phyloP scores from a whole-genome alignment of 1,140 invertebrate genomes.

The Piezodorus guildinii region DNA sequence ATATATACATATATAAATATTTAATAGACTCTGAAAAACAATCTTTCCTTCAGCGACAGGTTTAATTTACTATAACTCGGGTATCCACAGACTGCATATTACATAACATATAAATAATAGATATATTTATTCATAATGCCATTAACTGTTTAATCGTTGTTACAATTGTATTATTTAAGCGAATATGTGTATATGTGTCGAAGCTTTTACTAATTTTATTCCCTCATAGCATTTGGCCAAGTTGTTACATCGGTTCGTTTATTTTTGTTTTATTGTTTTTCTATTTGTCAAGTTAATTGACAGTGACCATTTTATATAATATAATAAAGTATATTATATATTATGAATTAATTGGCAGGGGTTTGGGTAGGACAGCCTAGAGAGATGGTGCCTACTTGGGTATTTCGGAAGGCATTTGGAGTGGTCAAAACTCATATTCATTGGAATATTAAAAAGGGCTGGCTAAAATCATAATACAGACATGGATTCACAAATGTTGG shows the following conservation, averaged over 20 bases:
- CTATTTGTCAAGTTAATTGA: slow-evolving; percentile 4
- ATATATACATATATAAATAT: too few species aligned
- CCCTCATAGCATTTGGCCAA: slow-evolving; percentile 8
- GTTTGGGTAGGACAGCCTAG: slow-evolving; percentile 1
- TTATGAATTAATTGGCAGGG: slow-evolving; percentile 13
- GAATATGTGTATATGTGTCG: slow-evolving; percentile 17
- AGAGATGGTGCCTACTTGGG: slow-evolving; percentile 9
- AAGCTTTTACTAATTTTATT: slow-evolving; percentile 19
- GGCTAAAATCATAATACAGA: not conserved
- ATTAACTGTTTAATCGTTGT: slow-evolving; percentile 23
- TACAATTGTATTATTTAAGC: slow-evolving; percentile 17
- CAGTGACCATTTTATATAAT: slow-evolving; percentile 18
- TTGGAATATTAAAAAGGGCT: not conserved
- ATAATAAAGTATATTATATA: slow-evolving; percentile 11
- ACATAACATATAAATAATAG: slow-evolving; percentile 18
- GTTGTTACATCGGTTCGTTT: slow-evolving; percentile 17
- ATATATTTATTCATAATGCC: slow-evolving; percentile 24
- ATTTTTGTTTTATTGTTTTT: not conserved
- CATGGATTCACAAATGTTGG: slow-evolving; percentile 9
- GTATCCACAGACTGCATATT: slow-evolving; percentile 24
- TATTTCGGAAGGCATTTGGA: not conserved
- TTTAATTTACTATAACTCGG: slow-evolving; percentile 23
- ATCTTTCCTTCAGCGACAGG: slow-evolving; percentile 24
- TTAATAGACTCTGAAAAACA: slow-evolving; percentile 18
- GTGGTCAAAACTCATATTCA: not conserved